Percentiles rank a stretch among this genome's conserved stretches.
Evolutionary conservation across 1,140 invertebrate genomes (phyloP).

Genomic region (Panagrolaimus sp.): DNA sequence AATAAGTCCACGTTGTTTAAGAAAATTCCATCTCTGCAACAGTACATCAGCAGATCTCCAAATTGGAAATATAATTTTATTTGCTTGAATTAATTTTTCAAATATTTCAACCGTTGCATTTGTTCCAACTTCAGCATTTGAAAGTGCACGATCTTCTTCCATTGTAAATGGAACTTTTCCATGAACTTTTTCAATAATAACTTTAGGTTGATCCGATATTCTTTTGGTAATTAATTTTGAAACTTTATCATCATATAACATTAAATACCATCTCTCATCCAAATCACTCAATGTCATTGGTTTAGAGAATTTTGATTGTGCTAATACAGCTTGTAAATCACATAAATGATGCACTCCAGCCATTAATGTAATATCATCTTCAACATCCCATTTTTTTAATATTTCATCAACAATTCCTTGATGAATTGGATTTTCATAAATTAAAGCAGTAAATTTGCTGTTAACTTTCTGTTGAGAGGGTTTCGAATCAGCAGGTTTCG

Average conservation of each 20-base stretch:
- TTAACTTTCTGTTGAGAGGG: neutral
- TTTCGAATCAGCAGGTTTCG: neutral
- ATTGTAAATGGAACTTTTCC: neutral
- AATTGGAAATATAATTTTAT: neutral
- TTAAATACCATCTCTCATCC: slow-evolving; percentile 9
- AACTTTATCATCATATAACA: neutral
- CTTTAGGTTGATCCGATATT: neutral
- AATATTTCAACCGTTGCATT: neutral
- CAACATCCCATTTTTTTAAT: neutral
- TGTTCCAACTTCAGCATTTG: neutral
- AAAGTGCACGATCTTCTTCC: neutral
- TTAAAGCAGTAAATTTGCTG: neutral
- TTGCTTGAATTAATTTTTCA: neutral
- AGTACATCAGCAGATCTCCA: neutral
- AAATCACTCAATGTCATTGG: neutral
- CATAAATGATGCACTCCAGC: neutral
- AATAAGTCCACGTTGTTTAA: too few species aligned
- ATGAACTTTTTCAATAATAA: neutral
- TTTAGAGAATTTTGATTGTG: neutral
- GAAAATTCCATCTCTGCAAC: neutral
- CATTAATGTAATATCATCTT: slow-evolving; percentile 9
- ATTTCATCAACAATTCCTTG: neutral
- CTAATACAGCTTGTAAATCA: neutral
- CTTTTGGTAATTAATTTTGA: neutral
- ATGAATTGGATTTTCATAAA: neutral